Conservation (phyloP, 2,888 invertebrate species). For the Lycophotia porphyrea region DNA sequence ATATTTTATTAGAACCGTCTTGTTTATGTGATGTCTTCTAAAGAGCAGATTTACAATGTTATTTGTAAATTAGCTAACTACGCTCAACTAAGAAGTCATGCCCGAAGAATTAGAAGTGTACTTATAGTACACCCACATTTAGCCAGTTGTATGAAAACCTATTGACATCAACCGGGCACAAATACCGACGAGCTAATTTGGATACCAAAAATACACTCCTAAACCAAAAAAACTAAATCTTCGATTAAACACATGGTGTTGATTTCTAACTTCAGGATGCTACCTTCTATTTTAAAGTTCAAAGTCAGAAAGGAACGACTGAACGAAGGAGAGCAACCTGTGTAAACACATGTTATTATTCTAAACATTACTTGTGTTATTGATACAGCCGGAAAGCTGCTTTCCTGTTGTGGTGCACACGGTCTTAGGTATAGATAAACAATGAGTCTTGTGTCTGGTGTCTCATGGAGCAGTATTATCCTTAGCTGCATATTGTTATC, state of each 20-base stretch:
- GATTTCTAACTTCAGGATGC: constrained; percentile 23
- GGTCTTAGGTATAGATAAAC: constrained; percentile 61
- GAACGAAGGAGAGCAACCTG: constrained; percentile 44
- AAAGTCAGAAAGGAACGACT: constrained; percentile 48
- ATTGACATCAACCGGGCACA: background rate
- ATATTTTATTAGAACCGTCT: background rate
- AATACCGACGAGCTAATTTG: background rate
- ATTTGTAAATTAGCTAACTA: background rate
- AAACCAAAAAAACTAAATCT: background rate
- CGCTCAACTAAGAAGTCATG: background rate
- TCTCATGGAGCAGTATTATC: constrained; percentile 25
- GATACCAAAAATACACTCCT: constrained; percentile 1
- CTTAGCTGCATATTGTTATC: constrained; percentile 25
- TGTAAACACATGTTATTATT: constrained; percentile 68
- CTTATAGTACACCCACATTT: background rate
- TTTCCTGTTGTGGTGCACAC: constrained; percentile 68
- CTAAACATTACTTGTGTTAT: constrained; percentile 67
- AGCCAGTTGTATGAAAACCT: background rate
- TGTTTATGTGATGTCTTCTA: background rate
- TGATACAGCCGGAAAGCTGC: constrained; percentile 70
- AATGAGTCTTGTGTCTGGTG: constrained; percentile 35
- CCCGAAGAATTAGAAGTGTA: background rate
- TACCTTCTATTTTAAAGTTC: constrained; percentile 54
- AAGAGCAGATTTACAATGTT: no score
- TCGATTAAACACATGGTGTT: constrained; percentile 20